Conservation (phyloP, 2,888 invertebrate genomes). For the Pristionchus entomophagus region DNA sequence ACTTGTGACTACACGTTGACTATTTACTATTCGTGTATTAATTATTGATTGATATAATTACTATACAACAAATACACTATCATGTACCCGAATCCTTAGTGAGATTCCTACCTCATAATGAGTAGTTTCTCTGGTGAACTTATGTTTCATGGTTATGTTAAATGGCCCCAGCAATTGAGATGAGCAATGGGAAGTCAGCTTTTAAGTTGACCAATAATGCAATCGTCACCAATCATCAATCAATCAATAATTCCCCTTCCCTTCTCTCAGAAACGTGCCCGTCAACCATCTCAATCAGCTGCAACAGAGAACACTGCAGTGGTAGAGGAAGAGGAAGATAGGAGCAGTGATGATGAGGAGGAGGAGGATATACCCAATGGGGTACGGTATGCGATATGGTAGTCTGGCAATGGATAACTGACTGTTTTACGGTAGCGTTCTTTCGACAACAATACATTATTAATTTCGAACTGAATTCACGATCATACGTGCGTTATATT, state of each 20-base stretch:
- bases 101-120: too few relatives aligned
- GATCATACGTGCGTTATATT: too few relatives aligned
- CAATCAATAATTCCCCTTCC: neutral
- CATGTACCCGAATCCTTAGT: too few relatives aligned
- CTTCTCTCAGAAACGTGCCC: slow-evolving; percentile 25
- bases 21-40: too few relatives aligned
- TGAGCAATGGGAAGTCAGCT: neutral
- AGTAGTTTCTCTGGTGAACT: neutral
- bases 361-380: neutral
- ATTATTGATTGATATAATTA: too few relatives aligned
- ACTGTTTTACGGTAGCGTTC: too few relatives aligned
- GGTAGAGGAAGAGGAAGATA: neutral
- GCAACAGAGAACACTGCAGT: neutral
- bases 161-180: too few relatives aligned
- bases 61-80: too few relatives aligned
- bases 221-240: neutral
- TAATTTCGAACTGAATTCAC: too few relatives aligned
- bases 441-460: too few relatives aligned
- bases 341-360: neutral
- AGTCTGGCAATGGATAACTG: neutral
- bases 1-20: too few relatives aligned
- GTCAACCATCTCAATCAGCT: neutral
- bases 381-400: slow-evolving; percentile 16
- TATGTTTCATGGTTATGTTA: neutral
- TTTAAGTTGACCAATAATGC: neutral